Evolutionary conservation across 1,140 invertebrate species (phyloP), one percentile per base, ranked within the genome.

Genomic region (Drosophila prosaltans): DNA sequence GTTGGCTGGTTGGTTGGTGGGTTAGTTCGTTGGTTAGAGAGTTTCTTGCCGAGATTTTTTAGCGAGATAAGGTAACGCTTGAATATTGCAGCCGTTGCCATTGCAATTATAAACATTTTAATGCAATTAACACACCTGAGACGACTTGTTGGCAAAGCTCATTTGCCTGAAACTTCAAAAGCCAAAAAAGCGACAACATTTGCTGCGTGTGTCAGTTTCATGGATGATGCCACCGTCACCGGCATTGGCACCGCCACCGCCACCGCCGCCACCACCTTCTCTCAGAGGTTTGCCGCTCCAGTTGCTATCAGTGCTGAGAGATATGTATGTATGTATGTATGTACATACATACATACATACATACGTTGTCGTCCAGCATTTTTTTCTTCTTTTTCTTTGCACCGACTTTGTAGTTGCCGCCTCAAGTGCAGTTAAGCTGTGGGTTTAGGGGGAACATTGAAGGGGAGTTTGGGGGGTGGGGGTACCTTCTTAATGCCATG

Each of bases 51-150:
- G 76, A 65, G 66, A 77, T 65, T 69, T 69, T 65, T 65, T 61
- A 66, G 62, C 65, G 66, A 71, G 65, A 57, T 58, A 67, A 77
- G 64, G 45, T 57, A 55, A 58, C 21, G 43, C 43, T 45, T 62
- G 66, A 51, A 51, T 51, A 51, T 21, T 51, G 64, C n/a, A 41
- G 72, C 65, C 55, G 43, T 36, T 68, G 75, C 45, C 82, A 79
- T 78, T 80, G 85, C 84, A 89, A 89, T 89, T 90, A 90, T 85
- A 89, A 89, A 89, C 84, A 88, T 88, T 88, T 88, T 88, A 89
- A 88, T 88, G 84, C 84, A 88, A 89, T 88, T 88, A 88, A 78
- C 57, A 68, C 60, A 77, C 70, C 57, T 73, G 72, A 58, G 9
- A 36, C 28, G 41, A 43, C 59, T 54, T 43, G 55, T 28, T 40